Percentiles rank a stretch among this genome's conserved stretches.
Evolutionary conservation across 1,140 invertebrate species (phyloP).

Genomic region (Anastrepha ludens): DNA sequence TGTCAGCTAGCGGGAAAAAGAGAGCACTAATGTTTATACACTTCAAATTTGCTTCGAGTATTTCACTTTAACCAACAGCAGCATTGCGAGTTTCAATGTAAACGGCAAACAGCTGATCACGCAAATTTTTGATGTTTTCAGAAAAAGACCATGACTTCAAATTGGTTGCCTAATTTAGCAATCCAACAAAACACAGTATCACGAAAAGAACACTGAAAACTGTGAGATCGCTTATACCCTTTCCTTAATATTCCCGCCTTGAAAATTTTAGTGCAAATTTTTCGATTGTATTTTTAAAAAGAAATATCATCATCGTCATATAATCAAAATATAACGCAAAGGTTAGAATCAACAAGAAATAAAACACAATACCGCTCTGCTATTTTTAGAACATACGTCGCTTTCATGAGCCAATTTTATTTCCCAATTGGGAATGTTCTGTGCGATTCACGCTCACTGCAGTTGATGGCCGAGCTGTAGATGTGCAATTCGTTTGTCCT

Average conservation of each 20-base stretch:
- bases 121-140: not conserved
- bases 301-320: too few species aligned
- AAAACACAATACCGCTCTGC: not conserved
- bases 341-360: too few species aligned
- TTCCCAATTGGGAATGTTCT: not conserved
- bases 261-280: too few species aligned
- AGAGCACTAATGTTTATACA: not conserved
- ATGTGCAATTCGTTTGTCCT: not conserved
- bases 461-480: not conserved
- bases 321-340: too few species aligned
- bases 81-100: slow-evolving; percentile 6
- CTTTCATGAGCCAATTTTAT: not conserved
- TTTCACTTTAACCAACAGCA: not conserved
- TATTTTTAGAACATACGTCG: not conserved
- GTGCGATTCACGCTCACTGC: not conserved
- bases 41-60: not conserved
- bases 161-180: not conserved
- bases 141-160: not conserved
- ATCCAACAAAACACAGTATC: too few species aligned
- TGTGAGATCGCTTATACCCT: not conserved
- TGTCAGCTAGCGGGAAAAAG: not conserved
- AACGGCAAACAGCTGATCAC: slow-evolving; percentile 30
- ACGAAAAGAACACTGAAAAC: not conserved
- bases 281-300: too few species aligned
- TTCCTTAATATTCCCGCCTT: not conserved